phyloP scores from a whole-genome alignment of 1,140 invertebrate genomes.

The Bombus sibiricus region DNA sequence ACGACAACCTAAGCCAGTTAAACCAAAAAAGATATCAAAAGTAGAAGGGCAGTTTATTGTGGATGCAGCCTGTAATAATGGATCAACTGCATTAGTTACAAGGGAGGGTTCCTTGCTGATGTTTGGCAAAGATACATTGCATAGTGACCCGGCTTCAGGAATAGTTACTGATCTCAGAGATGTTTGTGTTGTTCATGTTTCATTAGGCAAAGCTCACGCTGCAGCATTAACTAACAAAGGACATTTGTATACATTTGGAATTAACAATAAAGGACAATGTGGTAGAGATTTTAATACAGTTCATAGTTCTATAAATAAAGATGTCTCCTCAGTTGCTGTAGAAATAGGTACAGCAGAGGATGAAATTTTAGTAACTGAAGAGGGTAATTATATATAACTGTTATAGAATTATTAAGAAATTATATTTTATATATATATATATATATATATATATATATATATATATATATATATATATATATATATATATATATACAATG shows the following conservation, averaged over 20 bases:
- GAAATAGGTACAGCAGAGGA: conserved; percentile 86
- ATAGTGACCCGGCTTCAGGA: conserved; percentile 91
- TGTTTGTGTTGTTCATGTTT: conserved; percentile 91
- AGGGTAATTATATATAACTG: conserved; percentile 64
- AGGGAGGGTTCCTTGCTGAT: conserved; percentile 94
- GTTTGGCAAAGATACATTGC: conserved; percentile 97
- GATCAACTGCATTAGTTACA: conserved; percentile 95
- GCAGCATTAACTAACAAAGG: conserved; percentile 94
- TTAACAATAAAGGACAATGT: conserved; percentile 99
- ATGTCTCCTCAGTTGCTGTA: conserved; percentile 85
- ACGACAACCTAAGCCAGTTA: conserved; percentile 93
- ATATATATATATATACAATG: neutral
- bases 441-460: no score
- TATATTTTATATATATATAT: no score
- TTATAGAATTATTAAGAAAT: no score
- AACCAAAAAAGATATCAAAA: conserved; percentile 96
- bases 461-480: no score
- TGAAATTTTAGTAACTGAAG: conserved; percentile 82
- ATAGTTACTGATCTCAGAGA: conserved; percentile 89
- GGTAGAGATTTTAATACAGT: conserved; percentile 91
- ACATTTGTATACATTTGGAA: conserved; percentile 96
- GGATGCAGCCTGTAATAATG: conserved; percentile 95
- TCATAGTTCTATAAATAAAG: conserved; percentile 80
- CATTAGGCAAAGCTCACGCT: conserved; percentile 97
- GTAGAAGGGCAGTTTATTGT: conserved; percentile 93